Conservation (phyloP, 92 coral and sea anemone species). For the Umimayanthus chanpuru region DNA sequence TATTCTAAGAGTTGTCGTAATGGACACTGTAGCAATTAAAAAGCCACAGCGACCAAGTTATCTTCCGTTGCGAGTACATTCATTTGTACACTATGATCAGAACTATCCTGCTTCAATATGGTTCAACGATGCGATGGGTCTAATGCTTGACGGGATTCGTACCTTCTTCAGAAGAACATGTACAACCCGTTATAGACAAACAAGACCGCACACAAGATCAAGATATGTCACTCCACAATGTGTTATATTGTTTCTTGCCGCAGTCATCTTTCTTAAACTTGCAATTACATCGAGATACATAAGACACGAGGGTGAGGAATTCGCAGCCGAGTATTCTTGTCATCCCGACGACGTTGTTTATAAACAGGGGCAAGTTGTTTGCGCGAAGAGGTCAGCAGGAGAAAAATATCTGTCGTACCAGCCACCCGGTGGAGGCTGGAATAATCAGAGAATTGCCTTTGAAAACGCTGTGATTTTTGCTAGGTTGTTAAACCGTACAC, state of each 20-base stretch:
- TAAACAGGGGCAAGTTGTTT: slow-evolving; percentile 59
- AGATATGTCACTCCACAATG: slow-evolving; percentile 11
- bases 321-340: slow-evolving; percentile 14
- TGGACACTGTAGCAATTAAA: slow-evolving; percentile 8
- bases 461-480: slow-evolving; percentile 95
- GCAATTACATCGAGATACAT: not conserved
- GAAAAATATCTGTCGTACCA: slow-evolving; percentile 84
- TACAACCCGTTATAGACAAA: slow-evolving; percentile 15
- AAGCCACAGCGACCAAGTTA: slow-evolving; percentile 36
- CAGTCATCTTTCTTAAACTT: slow-evolving; percentile 1
- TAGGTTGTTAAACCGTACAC: slow-evolving; percentile 75
- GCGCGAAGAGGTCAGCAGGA: slow-evolving; percentile 30
- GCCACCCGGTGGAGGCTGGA: slow-evolving; percentile 99
- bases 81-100: slow-evolving; percentile 23
- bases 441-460: slow-evolving; percentile 95
- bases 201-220: slow-evolving; percentile 5
- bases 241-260: not conserved
- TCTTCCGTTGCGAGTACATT: not conserved
- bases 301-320: not conserved
- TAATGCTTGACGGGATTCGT: not conserved
- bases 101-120: slow-evolving; percentile 20
- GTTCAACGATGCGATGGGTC: slow-evolving; percentile 27
- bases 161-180: not conserved
- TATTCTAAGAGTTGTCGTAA: not conserved
- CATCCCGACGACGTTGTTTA: slow-evolving; percentile 39